Evolutionary conservation across 2,888 invertebrate species (phyloP).

Genomic region (Nymphalis urticae): DNA sequence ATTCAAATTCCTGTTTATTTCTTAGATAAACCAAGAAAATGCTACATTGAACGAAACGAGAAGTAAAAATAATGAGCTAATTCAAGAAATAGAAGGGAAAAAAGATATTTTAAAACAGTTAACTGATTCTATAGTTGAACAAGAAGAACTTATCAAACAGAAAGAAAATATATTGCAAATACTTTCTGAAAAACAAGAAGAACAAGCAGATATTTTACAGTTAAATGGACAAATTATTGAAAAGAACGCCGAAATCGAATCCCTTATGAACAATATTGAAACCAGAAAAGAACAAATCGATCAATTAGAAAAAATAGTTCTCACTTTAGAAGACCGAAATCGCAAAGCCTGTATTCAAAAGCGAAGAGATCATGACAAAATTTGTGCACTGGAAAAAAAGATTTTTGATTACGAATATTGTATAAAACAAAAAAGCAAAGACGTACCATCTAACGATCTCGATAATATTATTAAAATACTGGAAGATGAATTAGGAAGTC

Average conservation of each 20-base stretch:
- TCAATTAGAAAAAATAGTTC: slow-evolving; percentile 68
- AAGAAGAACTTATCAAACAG: slow-evolving; percentile 54
- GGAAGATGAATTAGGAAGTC: slow-evolving; percentile 65
- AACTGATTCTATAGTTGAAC: slow-evolving; percentile 47
- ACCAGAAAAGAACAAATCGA: slow-evolving; percentile 47
- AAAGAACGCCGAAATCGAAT: slow-evolving; percentile 64
- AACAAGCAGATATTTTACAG: slow-evolving; percentile 64
- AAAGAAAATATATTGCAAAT: slow-evolving; percentile 58
- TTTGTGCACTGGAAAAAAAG: slow-evolving; percentile 55
- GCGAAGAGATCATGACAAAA: slow-evolving; percentile 60
- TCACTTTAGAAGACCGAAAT: slow-evolving; percentile 65
- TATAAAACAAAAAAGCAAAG: slow-evolving; percentile 46
- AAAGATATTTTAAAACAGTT: slow-evolving; percentile 53
- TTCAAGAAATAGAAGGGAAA: slow-evolving; percentile 57
- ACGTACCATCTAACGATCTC: slow-evolving; percentile 56
- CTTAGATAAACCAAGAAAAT: slow-evolving; percentile 60
- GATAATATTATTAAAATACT: slow-evolving; percentile 68
- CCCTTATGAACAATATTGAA: slow-evolving; percentile 49
- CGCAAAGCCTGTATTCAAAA: slow-evolving; percentile 52
- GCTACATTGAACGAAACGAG: slow-evolving; percentile 54
- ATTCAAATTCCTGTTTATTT: slow-evolving; percentile 3
- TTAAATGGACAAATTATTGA: slow-evolving; percentile 57
- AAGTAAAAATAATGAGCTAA: slow-evolving; percentile 55
- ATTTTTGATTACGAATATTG: slow-evolving; percentile 53
- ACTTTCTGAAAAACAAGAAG: slow-evolving; percentile 63